These are phyloP conservation scores for Echinops telfairi DNA, from an alignment of 2,113 vertebrate species.

Conservation along the genomic window DNA sequence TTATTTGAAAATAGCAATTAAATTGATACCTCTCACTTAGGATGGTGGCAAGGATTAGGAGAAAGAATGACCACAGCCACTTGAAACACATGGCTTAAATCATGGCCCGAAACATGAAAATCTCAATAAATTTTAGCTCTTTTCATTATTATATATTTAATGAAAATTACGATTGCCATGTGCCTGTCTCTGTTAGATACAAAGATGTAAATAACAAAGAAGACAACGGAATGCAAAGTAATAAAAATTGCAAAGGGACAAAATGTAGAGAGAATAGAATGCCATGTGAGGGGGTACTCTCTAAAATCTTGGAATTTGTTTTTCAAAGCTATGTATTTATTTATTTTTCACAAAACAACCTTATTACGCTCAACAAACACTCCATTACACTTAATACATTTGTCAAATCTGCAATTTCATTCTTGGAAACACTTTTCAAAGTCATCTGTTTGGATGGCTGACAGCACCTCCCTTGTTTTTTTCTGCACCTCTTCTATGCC, in stretches of 20 bases:
- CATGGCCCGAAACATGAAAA: not conserved
- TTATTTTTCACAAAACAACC: no score
- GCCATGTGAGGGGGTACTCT: no score
- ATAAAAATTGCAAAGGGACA: not conserved
- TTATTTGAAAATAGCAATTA: constrained; percentile 17
- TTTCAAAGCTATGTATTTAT: no score
- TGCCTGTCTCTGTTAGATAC: not conserved
- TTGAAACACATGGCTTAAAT: not conserved
- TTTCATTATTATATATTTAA: not conserved
- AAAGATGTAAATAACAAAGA: not conserved
- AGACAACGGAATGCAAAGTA: not conserved
- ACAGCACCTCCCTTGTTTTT: no score
- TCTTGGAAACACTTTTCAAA: no score
- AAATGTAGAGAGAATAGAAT: not conserved
- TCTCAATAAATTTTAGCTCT: not conserved
- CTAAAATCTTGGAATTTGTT: no score
- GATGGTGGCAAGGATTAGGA: not conserved
- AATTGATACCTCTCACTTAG: not conserved
- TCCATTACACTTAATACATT: no score
- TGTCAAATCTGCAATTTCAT: no score
- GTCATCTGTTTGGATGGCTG: no score
- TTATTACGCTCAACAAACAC: no score
- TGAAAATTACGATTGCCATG: not conserved
- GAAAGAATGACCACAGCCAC: not conserved
- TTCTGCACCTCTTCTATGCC: no score